Evolutionary conservation across 2,797 vertebrate genomes (phyloP), one percentile per base, ranked within the genome.

Genomic region (Malurus leucopterus): DNA sequence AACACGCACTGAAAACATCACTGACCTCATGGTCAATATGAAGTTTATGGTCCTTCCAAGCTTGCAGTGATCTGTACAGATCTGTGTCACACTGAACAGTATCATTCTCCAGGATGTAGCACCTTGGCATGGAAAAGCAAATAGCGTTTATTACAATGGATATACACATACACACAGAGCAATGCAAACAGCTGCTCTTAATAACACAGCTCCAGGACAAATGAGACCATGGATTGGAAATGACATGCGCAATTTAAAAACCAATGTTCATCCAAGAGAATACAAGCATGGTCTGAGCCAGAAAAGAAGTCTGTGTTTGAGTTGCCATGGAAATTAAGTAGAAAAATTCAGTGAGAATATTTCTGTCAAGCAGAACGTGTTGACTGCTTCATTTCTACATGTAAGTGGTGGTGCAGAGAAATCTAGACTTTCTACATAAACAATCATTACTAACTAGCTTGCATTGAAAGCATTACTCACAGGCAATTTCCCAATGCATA

Each of bases 11-110:
- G 79, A 12, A 51, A 69, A 15, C 41, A 24, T 24, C 44, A 67
- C 89, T 92, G 90, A 99, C 99, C 98, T 99, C 98, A 0, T 99
- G 99, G 96, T 99, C 99, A 7, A 99, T 99, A 91, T 99, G 99
- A 59, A 99, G 97, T 91, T 99, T 99, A 96, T 99, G 99, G 94
- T 99, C 99, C 91, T 99, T 99, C 99, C 99, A 99, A 49, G 99
- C 99, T 95, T 99, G 99, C 75, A 99, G 97, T 26, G 98, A 98
- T 94, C 97, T 98, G 91, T 99, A 99, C 6, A 99, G 95, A 55
- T 98, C 98, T 7, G 96, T 95, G 63, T 99, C 99, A 68, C 99
- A 99, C 85, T 98, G 98, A 50, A 99, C 98, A 0, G 98, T 98
- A 58, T 98, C 97, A 0, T 99, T 99, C 59, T 98, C 96, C 59